phyloP scores from a whole-genome alignment of 2,888 invertebrate genomes.

The Drosophila putrida region DNA sequence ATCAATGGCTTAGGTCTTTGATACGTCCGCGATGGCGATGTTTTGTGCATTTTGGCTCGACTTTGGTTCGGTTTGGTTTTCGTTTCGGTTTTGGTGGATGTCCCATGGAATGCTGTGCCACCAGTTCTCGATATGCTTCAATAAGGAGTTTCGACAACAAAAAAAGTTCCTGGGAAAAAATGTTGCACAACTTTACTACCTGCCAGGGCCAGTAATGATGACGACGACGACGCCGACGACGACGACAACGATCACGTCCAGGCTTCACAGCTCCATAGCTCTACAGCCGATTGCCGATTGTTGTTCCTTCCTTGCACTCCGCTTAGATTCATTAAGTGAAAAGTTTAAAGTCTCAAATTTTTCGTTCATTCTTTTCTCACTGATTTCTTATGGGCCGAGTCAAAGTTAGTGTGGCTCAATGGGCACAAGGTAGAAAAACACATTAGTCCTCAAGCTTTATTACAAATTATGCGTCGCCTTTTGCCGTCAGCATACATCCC shows the following conservation, averaged over 20 bases:
- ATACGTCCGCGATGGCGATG: conserved; percentile 70
- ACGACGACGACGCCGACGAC: conserved; percentile 34
- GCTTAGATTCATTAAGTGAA: conserved; percentile 80
- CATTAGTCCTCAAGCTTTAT: conserved; percentile 79
- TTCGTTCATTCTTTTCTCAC: conserved; percentile 66
- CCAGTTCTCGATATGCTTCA: conserved; percentile 74
- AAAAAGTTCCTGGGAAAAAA: conserved; percentile 78
- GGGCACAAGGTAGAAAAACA: conserved; percentile 46
- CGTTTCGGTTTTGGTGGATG: conserved; percentile 70
- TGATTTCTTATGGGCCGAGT: conserved; percentile 64
- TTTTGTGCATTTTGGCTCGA: conserved; percentile 56
- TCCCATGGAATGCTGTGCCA: conserved; percentile 78
- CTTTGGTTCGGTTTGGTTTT: conserved; percentile 35
- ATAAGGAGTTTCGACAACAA: conserved; percentile 63
- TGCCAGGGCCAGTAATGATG: conserved; percentile 54
- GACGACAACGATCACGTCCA: conserved; percentile 51
- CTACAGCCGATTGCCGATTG: conserved; percentile 1
- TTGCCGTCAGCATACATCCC: conserved; percentile 30
- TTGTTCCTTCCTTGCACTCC: conserved; percentile 38
- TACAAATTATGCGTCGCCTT: conserved; percentile 79
- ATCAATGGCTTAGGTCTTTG: conserved; percentile 80
- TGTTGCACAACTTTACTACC: conserved; percentile 79
- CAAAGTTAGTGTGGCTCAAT: conserved; percentile 43
- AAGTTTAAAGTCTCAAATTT: conserved; percentile 77
- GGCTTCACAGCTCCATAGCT: conserved; percentile 29